These are phyloP conservation scores for Hyposoter didymator DNA, from an alignment of 2,888 invertebrate genomes.

Conservation along the genomic window DNA sequence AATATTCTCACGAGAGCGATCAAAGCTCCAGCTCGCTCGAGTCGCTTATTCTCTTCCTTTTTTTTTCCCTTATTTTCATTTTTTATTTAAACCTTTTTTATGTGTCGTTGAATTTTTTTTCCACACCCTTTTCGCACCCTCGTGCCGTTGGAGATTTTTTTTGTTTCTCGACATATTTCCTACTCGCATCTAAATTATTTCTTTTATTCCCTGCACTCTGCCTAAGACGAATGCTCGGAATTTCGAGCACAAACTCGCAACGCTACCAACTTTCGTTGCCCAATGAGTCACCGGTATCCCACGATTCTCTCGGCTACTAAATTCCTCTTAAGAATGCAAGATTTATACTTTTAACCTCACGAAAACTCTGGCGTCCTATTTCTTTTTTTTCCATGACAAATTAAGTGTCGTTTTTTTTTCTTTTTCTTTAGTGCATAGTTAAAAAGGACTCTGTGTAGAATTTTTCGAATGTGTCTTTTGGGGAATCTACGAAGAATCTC, in stretches of 20 bases:
- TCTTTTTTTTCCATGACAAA: not conserved
- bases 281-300: conserved; percentile 19
- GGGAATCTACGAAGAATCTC: conserved; percentile 29
- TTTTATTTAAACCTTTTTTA: not conserved
- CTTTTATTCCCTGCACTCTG: conserved; percentile 10
- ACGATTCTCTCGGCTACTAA: conserved; percentile 6
- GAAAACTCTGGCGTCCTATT: not conserved
- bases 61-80: not conserved
- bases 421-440: not conserved
- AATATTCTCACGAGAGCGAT: conserved; percentile 64
- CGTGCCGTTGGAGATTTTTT: not conserved
- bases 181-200: conserved; percentile 6
- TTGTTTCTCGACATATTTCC: not conserved
- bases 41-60: not conserved
- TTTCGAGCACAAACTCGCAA: not conserved
- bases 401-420: not conserved
- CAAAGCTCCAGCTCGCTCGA: conserved; percentile 24
- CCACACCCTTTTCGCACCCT: not conserved
- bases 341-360: not conserved
- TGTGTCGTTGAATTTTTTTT: conserved; percentile 4
- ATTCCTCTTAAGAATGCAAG: not conserved
- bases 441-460: not conserved
- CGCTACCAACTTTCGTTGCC: not conserved
- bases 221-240: conserved; percentile 1
- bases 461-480: not conserved